Conservation (phyloP, 2,888 invertebrate genomes). For the Trachelus iudaicus region DNA sequence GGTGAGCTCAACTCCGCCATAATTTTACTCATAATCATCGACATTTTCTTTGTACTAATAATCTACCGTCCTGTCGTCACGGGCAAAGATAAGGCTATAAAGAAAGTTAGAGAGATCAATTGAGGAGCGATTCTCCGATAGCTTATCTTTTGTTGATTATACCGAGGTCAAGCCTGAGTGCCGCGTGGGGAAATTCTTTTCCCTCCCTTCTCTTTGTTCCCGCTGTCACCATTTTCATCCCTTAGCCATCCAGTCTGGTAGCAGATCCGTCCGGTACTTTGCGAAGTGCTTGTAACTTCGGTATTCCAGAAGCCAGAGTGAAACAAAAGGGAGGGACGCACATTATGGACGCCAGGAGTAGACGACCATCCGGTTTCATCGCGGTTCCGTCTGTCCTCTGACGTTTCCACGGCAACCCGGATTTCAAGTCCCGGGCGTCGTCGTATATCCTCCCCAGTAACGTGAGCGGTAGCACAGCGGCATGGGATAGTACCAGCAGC, state of each 20-base stretch:
- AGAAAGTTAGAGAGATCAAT: not conserved
- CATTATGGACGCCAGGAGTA: slow-evolving; percentile 48
- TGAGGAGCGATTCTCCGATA: not conserved
- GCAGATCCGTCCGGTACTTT: slow-evolving; percentile 22
- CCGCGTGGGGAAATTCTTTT: no score
- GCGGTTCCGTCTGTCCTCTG: slow-evolving; percentile 66
- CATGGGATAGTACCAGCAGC: not conserved
- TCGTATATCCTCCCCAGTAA: slow-evolving; percentile 8
- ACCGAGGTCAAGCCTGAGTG: not conserved
- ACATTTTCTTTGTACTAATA: not conserved
- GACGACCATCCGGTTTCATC: slow-evolving; percentile 64
- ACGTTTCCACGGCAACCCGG: slow-evolving; percentile 65
- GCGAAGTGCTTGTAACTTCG: slow-evolving; percentile 37
- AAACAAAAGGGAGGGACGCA: slow-evolving; percentile 59
- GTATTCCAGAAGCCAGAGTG: slow-evolving; percentile 42
- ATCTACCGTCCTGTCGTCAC: not conserved
- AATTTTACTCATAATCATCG: not conserved
- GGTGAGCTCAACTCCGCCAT: not conserved
- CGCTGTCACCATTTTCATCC: not conserved
- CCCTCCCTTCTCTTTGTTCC: not conserved
- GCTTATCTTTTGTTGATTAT: not conserved
- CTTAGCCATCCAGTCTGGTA: not conserved
- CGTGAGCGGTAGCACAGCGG: not conserved
- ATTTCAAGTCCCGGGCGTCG: slow-evolving; percentile 50
- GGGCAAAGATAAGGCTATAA: not conserved